Percentiles rank a stretch among this genome's conserved stretches.
Conservation (phyloP, 1,140 invertebrate genomes). For the roundworm (Caenorhabditis elegans) region WBcel235 BX284605.5:9033501-9034000, state of each 20-base stretch:
- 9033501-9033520: neutral
- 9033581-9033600: neutral
- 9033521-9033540: neutral
- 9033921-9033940: conserved; percentile 30
- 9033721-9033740: no score
- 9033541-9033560: neutral
- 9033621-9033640: neutral
- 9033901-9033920: conserved; percentile 1
- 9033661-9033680: no score
- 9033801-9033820: conserved; percentile 34
- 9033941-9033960: conserved; percentile 34
- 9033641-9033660: neutral
- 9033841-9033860: conserved; percentile 11
- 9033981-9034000: conserved; percentile 25
- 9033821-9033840: conserved; percentile 39
- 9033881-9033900: conserved; percentile 7
- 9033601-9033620: neutral
- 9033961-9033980: conserved; percentile 33
- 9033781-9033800: neutral
- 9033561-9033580: neutral
- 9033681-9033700: no score
- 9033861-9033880: neutral
- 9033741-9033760: conserved; percentile 19
- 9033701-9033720: no score
- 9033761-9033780: neutral